phyloP scores from a whole-genome alignment of 2,113 vertebrate genomes.

The Eubucco bourcierii region DNA sequence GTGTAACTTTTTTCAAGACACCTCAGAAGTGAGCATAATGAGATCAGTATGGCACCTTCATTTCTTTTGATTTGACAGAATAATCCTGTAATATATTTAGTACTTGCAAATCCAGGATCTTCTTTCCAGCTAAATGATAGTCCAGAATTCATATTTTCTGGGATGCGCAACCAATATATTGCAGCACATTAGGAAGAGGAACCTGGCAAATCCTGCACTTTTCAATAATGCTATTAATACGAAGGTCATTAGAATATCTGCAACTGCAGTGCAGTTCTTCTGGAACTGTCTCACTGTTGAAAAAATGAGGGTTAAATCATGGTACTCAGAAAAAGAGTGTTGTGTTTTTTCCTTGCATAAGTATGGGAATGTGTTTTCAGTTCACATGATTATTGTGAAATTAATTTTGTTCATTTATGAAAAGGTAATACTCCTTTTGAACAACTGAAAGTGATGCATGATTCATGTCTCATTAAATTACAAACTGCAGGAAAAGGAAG shows the following conservation, averaged over 20 bases:
- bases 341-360: neutral
- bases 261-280: slow-evolving; percentile 13
- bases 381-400: neutral
- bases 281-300: neutral
- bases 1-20: neutral
- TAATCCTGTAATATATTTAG: slow-evolving; percentile 25
- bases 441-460: neutral
- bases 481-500: slow-evolving; percentile 52
- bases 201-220: neutral
- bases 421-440: neutral
- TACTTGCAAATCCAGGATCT: neutral
- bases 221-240: neutral
- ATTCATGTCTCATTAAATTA: slow-evolving; percentile 46
- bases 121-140: neutral
- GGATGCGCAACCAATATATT: neutral
- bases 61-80: neutral
- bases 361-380: neutral
- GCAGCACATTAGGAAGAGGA: neutral
- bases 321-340: neutral
- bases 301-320: neutral
- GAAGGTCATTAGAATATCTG: slow-evolving; percentile 27
- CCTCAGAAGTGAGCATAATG: neutral
- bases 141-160: neutral
- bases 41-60: neutral
- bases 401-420: neutral